Percentiles rank a stretch among this genome's conserved stretches.
phyloP scores from a whole-genome alignment of 2,113 vertebrate genomes.

The Cyphomyrus plagiostoma region DNA sequence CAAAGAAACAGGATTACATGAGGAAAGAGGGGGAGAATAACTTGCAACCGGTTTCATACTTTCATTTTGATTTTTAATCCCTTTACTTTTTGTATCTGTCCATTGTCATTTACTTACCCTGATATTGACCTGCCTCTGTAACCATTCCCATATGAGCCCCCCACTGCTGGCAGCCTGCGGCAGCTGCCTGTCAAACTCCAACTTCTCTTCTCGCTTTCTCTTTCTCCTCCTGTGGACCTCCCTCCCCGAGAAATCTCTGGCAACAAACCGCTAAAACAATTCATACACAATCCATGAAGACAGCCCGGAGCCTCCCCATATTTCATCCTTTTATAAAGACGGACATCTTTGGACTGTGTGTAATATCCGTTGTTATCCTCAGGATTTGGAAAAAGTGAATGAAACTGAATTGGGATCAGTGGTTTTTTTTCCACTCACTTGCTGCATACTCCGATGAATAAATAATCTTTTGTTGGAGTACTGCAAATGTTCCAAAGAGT shows the following conservation, averaged over 20 bases:
- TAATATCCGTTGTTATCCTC: background rate
- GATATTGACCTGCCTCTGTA: background rate
- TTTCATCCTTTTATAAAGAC: background rate
- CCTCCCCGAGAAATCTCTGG: background rate
- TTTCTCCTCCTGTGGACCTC: background rate
- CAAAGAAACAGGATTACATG: too few species aligned
- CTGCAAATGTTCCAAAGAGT: background rate
- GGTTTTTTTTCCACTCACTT: background rate
- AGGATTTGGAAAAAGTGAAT: background rate
- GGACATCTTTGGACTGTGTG: background rate
- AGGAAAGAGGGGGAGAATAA: too few species aligned
- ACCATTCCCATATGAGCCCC: background rate
- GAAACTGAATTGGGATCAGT: background rate
- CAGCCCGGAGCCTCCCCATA: background rate
- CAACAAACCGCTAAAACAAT: background rate
- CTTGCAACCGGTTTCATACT: background rate
- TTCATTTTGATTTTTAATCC: background rate
- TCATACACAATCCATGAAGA: background rate
- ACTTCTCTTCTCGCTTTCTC: background rate
- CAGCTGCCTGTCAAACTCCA: background rate
- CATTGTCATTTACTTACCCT: background rate
- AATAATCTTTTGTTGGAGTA: background rate
- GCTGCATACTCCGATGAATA: background rate
- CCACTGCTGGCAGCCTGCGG: background rate
- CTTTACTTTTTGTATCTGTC: background rate